A percentile compares a stretch with the other conserved stretches of the same genome.
phyloP scores from a whole-genome alignment of 37 sponge, comb jelly and placozoan genomes.

The Crambe crambe region DNA sequence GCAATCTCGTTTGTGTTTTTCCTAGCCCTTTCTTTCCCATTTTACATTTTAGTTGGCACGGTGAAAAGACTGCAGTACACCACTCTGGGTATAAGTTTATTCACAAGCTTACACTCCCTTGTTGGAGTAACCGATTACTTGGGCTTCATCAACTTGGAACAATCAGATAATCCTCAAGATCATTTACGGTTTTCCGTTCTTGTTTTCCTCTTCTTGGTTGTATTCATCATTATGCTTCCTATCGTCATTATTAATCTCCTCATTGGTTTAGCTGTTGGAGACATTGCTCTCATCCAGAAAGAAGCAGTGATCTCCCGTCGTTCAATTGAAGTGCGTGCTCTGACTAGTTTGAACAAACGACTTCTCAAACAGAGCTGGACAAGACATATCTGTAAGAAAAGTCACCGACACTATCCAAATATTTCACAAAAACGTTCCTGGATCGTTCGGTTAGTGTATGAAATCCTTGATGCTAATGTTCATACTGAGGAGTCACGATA shows the following conservation, averaged over 20 bases:
- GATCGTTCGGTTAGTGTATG: not conserved
- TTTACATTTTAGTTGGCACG: slow-evolving; percentile 65
- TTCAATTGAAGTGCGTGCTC: not conserved
- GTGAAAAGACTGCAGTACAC: slow-evolving; percentile 9
- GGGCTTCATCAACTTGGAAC: slow-evolving; percentile 13
- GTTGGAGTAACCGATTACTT: slow-evolving; percentile 61
- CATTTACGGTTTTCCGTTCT: slow-evolving; percentile 32
- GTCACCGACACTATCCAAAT: slow-evolving; percentile 3
- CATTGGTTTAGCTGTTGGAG: slow-evolving; percentile 92
- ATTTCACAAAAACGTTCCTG: not conserved
- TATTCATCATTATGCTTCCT: slow-evolving; percentile 58
- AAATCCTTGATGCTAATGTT: not conserved
- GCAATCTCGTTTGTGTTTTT: slow-evolving; percentile 44
- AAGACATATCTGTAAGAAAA: not conserved
- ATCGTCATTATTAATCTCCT: slow-evolving; percentile 84
- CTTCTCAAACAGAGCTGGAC: not conserved
- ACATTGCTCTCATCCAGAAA: slow-evolving; percentile 74
- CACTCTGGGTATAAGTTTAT: slow-evolving; percentile 33
- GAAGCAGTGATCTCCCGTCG: slow-evolving; percentile 55
- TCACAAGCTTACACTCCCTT: slow-evolving; percentile 36
- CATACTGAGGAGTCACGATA: not conserved
- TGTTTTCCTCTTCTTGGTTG: slow-evolving; percentile 50
- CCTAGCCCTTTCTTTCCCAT: slow-evolving; percentile 68
- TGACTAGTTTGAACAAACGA: not conserved
- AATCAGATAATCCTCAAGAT: not conserved